Evolutionary conservation across 2,113 vertebrate genomes (phyloP), one percentile per base, ranked within the genome.

Genomic region (Galeopterus variegatus): DNA sequence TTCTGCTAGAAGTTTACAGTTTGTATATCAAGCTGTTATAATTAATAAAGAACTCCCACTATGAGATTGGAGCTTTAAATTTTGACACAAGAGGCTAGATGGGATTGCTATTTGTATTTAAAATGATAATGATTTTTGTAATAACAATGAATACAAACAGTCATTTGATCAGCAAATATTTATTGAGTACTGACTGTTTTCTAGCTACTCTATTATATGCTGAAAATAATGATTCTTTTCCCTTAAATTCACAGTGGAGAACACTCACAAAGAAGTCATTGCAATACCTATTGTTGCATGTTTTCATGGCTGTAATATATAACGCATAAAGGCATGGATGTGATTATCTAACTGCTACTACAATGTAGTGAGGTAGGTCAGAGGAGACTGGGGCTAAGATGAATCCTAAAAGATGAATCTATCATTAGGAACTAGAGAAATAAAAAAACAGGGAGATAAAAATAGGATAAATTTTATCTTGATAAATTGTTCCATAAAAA

Each of bases 121-220:
- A 0, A 82, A 9, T 41, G 45, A 7, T 81, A 76, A 77, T 50
- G 10, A 65, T 48, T 95, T 94, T 82, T 65, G 14, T 82, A 85
- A 88, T 26, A 36, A 56, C 23, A 65, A 19, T 77, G 86, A 69
- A 45, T 7, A 48, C 21, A 76, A 26, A 17, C 7, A 83, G 67
- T 67, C 11, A 84, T 84, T 80, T 52, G 75, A 9, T 64, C 21
- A 85, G 31, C 73, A 95, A 48, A 85, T 85, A 12, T 92, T 95
- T 73, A 58, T 50, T 24, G 52, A 83, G 10, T 0, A 12, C 3
- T 77, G 48, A 72, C 77, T 92, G 4, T 75, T 79, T 88, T 56
- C n/a, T 52, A 64, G 24, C 15, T 52, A 90, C 19, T 64, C 15
- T 64, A 10, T 64, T 41, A 10, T 85, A 72, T 75, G n/a, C 26